Base-by-base conservation (phyloP, 2,113 vertebrate genomes). In the Notechis scutatus region DNA sequence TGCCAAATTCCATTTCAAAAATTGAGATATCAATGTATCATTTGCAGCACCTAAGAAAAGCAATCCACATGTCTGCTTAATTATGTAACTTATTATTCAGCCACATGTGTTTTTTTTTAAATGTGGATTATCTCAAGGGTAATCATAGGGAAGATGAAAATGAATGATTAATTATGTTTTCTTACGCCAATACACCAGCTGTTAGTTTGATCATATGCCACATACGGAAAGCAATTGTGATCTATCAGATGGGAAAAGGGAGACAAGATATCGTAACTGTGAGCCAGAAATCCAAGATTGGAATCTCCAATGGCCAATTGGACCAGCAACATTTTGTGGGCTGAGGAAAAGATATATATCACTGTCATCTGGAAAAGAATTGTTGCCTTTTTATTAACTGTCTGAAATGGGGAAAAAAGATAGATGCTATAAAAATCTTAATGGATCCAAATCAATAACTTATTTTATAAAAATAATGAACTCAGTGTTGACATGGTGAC, bases 151-250 rank as follows among this genome's bases (percentile, higher is more conserved):
- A 97, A 61, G 92, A 94, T 95, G 93, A 34, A 92, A 91, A 93
- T 85, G 91, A 96, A 94, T 96, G 95, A 96, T 94, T 96, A 85
- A 90, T 95, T 96, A 95, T 96, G 94, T 94, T 94, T 95, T 96
- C 34, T 95, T 93, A 92, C 52, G 96, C 95, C 94, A 93, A 92
- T 93, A 94, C 95, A 2, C 64, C 64, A 97, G 97, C 95, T 98
- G 96, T 97, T 96, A 94, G 92, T 97, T 96, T 98, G 97, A 96
- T 97, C 93, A 87, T 50, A 61, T 95, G 96, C 97, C 97, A 98
- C 94, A 92, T 92, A 90, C 95, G 97, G 95, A 94, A 96, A 97
- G 95, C 95, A 96, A 93, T 93, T 95, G 94, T 96, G 94, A 95
- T 96, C 95, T 96, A 96, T 95, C 94, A 93, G 94, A 94, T 95